Base-by-base conservation (phyloP, 1,140 invertebrate species). In the Ladona fulva region DNA sequence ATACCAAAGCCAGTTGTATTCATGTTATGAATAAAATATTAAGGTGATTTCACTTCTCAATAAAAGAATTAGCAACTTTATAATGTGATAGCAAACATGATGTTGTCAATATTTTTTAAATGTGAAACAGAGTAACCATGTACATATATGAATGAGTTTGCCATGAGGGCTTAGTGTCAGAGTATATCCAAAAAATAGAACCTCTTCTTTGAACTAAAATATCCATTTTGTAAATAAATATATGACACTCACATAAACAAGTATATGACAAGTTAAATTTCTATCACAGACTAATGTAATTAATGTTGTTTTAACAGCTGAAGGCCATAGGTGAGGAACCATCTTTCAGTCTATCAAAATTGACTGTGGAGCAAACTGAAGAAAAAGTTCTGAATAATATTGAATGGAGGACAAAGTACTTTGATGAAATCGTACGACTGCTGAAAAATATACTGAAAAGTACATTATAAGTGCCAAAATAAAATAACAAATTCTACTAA, bases 321-420 rank as follows among this genome's bases (percentile, higher is more conserved):
- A 75, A 75, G 24, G 37, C 74, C 24, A 25, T 75, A 25, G 37
- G 74, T 19, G 52, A 16, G 14, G 52, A 66, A 66, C 52, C 52
- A 66, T 75, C 24, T 19, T 75, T 75, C 24, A 75, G 19, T 42
- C 24, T 19, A 25, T 75, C 74, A 14, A 75, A 75, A 75, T 25
- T 75, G 37, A 5, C 74, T 19, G 74, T 75, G 19, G 37, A 75
- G 37, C 74, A 75, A 42, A 25, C 74, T 42, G 24, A 19, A 19
- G 74, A 75, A 75, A 75, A 75, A 19, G 37, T 25, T 75, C 24
- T 25, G 19, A 25, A 25, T n/a, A 75, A 75, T 75, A 24, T 75
- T 75, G 16, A 75, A 24, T 75, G 74, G 74, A 16, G 19, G 24
- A 75, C 19, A 16, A 25, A 75, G 16, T 42, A 75, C 74, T 25